Evolutionary conservation across 2,888 invertebrate species (phyloP), one percentile per base, ranked within the genome.

Genomic region (Phanerotoma sp.): DNA sequence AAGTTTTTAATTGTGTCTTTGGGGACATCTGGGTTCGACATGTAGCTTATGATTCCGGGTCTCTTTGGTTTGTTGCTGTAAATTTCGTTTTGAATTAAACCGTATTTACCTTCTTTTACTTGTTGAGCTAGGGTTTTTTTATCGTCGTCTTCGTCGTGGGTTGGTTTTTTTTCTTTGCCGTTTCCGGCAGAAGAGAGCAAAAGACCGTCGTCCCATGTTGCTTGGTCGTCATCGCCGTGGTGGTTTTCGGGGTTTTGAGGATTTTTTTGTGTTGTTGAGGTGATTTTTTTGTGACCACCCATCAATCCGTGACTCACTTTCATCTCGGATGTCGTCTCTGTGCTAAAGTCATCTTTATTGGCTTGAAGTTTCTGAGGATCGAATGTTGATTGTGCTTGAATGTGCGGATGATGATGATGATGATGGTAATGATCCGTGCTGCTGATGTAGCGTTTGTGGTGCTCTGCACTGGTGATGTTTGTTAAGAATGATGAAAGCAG

Each of bases 31-130:
- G 88, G 82, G 69, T 93, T 93, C 5, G 84, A 81, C 44, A 86
- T 83, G 72, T 93, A 93, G 73, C 92, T 93, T 35, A 93, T 79
- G 32, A 93, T 85, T 3, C 90, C 93, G 0, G 92, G 93, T 47
- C 90, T 80, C 71, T 87, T 86, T 2, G 88, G 85, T 3, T 83
- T 80, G 55, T 84, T 83, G 1, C 83, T 78, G 71, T 92, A 91
- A 58, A 93, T 82, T 77, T 93, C 92, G 69, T 89, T 88, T 72
- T 93, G 92, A 63, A 93, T 91, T 5, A 93, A 80, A 28, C 91
- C 93, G 77, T 93, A 93, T 78, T 93, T 93, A 37, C 93, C 93
- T 72, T 93, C 93, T 56, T 89, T 88, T 64, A 93, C 91, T 79
- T 93, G 93, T 78, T 93, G 91, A n/a, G 91, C 85, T 32, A 93